Evolutionary conservation across 2,113 vertebrate species (phyloP).

Genomic region (Ellobius talpinus): DNA sequence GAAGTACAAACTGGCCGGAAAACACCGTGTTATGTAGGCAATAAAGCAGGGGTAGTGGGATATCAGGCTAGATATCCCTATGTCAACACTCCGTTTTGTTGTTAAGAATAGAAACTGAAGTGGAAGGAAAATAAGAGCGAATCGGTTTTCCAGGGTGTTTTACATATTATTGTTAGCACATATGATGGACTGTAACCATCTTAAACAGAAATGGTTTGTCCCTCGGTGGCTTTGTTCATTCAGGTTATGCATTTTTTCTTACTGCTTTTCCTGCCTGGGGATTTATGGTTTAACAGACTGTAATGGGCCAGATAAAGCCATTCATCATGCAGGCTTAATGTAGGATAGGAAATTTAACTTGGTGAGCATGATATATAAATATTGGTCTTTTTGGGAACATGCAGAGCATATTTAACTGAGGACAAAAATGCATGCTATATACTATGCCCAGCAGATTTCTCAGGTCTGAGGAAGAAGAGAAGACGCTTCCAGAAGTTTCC

Average conservation of each 20-base stretch:
- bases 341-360: conserved; percentile 79
- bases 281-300: conserved; percentile 79
- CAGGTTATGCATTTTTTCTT: neutral
- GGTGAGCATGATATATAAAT: conserved; percentile 79
- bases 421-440: conserved; percentile 64
- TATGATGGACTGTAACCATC: conserved; percentile 57
- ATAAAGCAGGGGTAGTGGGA: conserved; percentile 62
- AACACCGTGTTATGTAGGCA: conserved; percentile 33
- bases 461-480: neutral
- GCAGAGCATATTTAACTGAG: conserved; percentile 71
- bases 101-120: conserved; percentile 70
- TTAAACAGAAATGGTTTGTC: conserved; percentile 66
- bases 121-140: conserved; percentile 56
- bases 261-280: conserved; percentile 49
- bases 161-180: conserved; percentile 71
- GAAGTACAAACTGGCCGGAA: conserved; percentile 49
- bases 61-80: conserved; percentile 12
- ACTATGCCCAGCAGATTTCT: conserved; percentile 59
- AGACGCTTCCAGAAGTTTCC: neutral
- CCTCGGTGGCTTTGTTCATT: conserved; percentile 65
- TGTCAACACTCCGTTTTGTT: conserved; percentile 40
- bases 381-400: conserved; percentile 75
- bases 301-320: conserved; percentile 80
- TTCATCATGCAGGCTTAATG: conserved; percentile 79
- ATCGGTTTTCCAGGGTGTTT: conserved; percentile 63